Evolutionary conservation across 2,797 vertebrate species (phyloP), one percentile per base, ranked within the genome.

Genomic region (Limosa lapponica): DNA sequence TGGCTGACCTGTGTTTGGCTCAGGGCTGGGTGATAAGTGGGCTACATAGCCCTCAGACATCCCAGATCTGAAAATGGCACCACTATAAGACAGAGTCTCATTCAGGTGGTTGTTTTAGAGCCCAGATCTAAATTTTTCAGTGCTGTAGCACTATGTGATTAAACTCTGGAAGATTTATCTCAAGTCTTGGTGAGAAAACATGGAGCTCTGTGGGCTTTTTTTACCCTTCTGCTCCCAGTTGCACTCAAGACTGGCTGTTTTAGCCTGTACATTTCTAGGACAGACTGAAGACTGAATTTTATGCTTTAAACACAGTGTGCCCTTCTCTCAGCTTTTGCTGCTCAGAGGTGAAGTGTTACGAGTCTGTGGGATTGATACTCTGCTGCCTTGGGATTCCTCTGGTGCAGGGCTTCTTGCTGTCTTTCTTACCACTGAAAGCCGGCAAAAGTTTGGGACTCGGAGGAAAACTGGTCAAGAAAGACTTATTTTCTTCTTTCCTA

Each of bases 211-310:
- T 44, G 64, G 51, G 11, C 7, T 80, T 77, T 36, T 37, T 37
- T 93, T 61, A 54, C 1, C 25, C 17, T 77, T 59, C 67, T 64
- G 16, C 41, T 92, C 14, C 6, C 2, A 9, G 16, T 30, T 72
- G 23, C 28, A 37, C 17, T 0, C 3, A 37, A 0, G 7, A 0
- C 16, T 32, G 11, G 14, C 3, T 49, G 8, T 75, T 81, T 94
- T 46, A 67, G 16, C 11, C 32, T 37, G 6, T 78, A 27, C 3
- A 11, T 34, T 82, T 61, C 32, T 61, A n/a, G 41, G 20, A 48
- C 18, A 71, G 39, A 36, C 2, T 7, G 34, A 41, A 16, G 28
- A 37, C 32, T 69, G 43, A 57, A 52, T 65, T 69, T 57, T 30
- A 3, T 72, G 19, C 44, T 93, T 61, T 44, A 54, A 66, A 58